Conservation (phyloP, 1,140 invertebrate species). For the Trachymyrmex septentrionalis region DNA sequence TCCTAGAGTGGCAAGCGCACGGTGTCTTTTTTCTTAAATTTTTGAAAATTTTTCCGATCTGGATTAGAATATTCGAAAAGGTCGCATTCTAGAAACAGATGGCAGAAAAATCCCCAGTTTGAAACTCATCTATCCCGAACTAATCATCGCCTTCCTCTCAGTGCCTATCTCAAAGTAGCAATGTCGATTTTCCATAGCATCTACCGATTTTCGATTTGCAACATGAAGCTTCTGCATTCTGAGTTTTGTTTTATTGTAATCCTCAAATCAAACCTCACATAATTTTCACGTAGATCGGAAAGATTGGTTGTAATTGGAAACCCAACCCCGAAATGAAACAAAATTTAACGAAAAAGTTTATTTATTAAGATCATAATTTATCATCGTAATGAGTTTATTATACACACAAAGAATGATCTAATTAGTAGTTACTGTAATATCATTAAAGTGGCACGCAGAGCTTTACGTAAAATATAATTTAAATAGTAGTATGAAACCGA, state of each 20-base stretch:
- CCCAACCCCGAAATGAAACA: conserved; percentile 40
- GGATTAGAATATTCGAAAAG: background rate
- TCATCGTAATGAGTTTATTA: background rate
- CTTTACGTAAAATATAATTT: background rate
- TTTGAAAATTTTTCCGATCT: conserved; percentile 17
- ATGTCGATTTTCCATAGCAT: conserved; percentile 36
- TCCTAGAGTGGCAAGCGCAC: background rate
- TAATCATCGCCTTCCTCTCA: conserved; percentile 62
- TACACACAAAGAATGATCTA: background rate
- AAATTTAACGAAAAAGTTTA: background rate
- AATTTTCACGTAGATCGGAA: background rate
- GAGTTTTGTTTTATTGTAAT: background rate
- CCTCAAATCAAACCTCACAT: background rate
- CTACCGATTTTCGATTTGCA: conserved; percentile 42
- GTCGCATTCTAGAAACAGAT: background rate
- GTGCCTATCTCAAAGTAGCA: conserved; percentile 5
- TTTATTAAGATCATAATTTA: background rate
- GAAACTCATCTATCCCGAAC: background rate
- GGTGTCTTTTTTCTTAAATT: background rate
- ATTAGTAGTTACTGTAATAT: background rate
- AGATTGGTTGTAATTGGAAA: conserved; percentile 18
- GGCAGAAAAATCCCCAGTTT: conserved; percentile 17
- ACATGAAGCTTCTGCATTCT: background rate
- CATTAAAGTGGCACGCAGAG: background rate
- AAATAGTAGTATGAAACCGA: background rate